phyloP scores from a whole-genome alignment of 2,797 vertebrate genomes.

The Champsocephalus gunnari region DNA sequence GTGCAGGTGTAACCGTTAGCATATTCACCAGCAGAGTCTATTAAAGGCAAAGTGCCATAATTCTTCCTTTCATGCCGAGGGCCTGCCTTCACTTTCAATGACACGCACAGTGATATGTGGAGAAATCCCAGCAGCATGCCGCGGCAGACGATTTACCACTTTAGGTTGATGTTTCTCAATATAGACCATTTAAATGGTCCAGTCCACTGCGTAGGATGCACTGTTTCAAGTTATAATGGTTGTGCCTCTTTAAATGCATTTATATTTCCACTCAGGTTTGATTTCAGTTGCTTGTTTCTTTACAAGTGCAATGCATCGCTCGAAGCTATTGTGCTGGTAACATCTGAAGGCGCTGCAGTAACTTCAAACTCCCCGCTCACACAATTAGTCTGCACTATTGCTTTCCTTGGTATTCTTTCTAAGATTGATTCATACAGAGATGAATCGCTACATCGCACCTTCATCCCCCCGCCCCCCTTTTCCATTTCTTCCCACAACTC shows the following conservation, averaged over 20 bases:
- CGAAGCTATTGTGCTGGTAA: background rate
- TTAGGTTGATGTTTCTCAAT: conserved; percentile 59
- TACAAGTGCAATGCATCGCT: background rate
- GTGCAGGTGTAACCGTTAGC: conserved; percentile 61
- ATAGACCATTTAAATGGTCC: conserved; percentile 67
- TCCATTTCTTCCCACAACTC: conserved; percentile 28
- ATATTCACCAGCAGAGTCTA: conserved; percentile 72
- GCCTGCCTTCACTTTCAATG: conserved; percentile 76
- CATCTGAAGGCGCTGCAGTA: background rate
- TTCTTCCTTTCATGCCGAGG: conserved; percentile 68
- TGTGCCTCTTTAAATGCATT: conserved; percentile 26
- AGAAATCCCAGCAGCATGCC: conserved; percentile 66
- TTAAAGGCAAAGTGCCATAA: conserved; percentile 76
- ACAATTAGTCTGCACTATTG: conserved; percentile 32
- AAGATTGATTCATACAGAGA: conserved; percentile 49
- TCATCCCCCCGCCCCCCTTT: background rate
- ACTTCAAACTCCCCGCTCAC: conserved; percentile 9
- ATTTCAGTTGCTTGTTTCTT: background rate
- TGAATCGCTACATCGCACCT: conserved; percentile 49
- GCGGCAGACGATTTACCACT: conserved; percentile 73
- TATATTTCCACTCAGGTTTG: conserved; percentile 14
- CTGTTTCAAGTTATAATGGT: conserved; percentile 53
- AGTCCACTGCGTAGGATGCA: conserved; percentile 51
- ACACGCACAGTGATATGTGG: conserved; percentile 73
- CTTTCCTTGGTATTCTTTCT: background rate